These are phyloP conservation scores for Euura saliciscinereae DNA, from an alignment of 1,140 invertebrate genomes.

Conservation along the genomic window DNA sequence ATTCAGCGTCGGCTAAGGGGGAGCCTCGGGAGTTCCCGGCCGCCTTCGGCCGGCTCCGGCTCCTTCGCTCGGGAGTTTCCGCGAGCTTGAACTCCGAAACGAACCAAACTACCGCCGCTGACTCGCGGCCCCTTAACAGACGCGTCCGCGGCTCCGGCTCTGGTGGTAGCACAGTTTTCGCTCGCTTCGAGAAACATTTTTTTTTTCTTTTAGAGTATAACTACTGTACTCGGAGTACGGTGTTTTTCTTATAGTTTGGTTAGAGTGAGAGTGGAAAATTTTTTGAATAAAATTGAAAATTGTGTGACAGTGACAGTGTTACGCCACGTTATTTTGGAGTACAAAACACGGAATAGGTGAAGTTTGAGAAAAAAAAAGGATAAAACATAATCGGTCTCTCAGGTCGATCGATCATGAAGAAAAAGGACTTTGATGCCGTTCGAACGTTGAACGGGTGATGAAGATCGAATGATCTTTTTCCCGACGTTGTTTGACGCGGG, in stretches of 20 bases:
- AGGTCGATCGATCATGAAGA: not conserved
- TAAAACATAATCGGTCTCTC: no score
- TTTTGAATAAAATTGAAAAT: no score
- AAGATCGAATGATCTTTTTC: not conserved
- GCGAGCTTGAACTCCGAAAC: conserved; percentile 32
- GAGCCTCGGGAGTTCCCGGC: conserved; percentile 19
- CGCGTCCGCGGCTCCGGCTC: conserved; percentile 53
- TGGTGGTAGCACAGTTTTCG: conserved; percentile 28
- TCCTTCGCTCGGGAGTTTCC: conserved; percentile 39
- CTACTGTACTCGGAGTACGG: no score
- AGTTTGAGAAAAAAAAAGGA: no score
- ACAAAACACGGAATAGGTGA: no score
- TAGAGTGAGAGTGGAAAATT: no score
- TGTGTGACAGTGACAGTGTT: no score
- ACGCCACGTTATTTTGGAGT: no score
- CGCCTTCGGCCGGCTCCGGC: conserved; percentile 26
- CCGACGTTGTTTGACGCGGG: no score
- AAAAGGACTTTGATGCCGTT: not conserved
- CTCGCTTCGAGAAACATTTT: no score
- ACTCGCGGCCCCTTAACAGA: conserved; percentile 45
- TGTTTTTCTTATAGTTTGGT: no score
- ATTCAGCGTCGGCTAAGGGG: conserved; percentile 1
- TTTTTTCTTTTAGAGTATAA: no score
- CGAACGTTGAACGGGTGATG: not conserved
- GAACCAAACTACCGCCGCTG: conserved; percentile 46